Evolutionary conservation across 23 tunicate species (phyloP).

Genomic region (Corella eumyota): DNA sequence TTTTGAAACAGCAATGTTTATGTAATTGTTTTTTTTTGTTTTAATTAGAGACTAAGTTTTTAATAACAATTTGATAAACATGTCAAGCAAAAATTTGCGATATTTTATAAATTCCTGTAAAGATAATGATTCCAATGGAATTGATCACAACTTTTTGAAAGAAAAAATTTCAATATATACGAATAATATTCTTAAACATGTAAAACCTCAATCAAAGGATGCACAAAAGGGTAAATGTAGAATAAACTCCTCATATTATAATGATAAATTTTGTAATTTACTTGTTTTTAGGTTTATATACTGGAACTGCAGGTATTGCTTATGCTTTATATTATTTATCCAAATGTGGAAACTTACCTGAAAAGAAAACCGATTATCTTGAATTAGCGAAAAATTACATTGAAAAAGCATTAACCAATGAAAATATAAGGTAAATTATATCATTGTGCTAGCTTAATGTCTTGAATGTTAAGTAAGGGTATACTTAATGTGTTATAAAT

Average conservation of each 20-base stretch:
- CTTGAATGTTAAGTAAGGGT: no score
- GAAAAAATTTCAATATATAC: background rate
- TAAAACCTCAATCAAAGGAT: no score
- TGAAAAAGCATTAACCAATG: slow-evolving; percentile 10
- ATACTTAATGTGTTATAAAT: no score
- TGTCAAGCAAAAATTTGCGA: background rate
- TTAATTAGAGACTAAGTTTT: no score
- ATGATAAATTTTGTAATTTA: no score
- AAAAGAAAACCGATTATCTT: slow-evolving; percentile 4
- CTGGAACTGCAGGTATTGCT: slow-evolving; percentile 45
- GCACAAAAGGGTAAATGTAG: no score
- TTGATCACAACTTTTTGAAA: background rate
- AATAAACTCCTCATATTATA: no score
- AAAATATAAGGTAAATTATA: background rate
- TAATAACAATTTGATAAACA: background rate
- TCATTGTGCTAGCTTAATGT: no score
- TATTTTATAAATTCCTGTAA: slow-evolving; percentile 2
- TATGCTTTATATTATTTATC: slow-evolving; percentile 34
- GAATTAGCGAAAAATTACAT: slow-evolving; percentile 22
- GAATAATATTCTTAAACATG: slow-evolving; percentile 4
- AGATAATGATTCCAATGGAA: background rate
- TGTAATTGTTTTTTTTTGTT: no score
- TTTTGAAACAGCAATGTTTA: no score
- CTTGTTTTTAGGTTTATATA: slow-evolving; percentile 31
- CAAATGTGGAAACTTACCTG: slow-evolving; percentile 22